Base-by-base conservation (phyloP, 2,797 vertebrate genomes). In the Galaxias olidus region DNA sequence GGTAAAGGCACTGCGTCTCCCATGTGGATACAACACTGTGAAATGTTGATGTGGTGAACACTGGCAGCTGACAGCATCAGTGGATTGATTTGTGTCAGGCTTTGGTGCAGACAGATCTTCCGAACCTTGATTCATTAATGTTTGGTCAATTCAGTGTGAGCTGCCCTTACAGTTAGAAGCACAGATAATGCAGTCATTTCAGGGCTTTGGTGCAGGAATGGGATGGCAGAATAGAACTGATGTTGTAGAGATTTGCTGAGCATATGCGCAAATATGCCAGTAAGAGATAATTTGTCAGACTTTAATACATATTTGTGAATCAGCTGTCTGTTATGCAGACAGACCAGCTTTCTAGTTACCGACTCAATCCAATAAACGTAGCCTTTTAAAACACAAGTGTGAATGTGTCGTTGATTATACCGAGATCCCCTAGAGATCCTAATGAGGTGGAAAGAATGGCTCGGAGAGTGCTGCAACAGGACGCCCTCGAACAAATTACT, bases 401-500 rank as follows among this genome's bases (percentile, higher is more conserved):
- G 68, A 63, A 61, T 59, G 52, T 30, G 9, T 59, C 20, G 30
- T 20, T 58, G 44, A 73, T 68, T 72, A 54, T 57, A 44, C 14
- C 50, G 55, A 52, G 66, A 50, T 56, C 42, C 14, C 47, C 46
- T 40, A 30, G 45, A 52, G 63, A 41, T 65, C 68, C 18, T 62
- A 60, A 63, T 56, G n/a, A 40, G 12, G 45, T 15, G 59, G 19
- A 19, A 44, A 64, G 65, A 74, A 46, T 60, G 46, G 46, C 47
- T 14, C 17, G 69, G 17, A 41, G 54, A 62, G 50, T 62, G 52
- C 56, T 42, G 58, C 59, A 46, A 59, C 67, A 59, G 50, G 57
- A 0, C 56, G 51, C 69, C 60, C 58, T 0, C 9, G 75, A 78
- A 63, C 30, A 86, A 65, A 84, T 84, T 12, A 40, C 57, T 57